phyloP scores from a whole-genome alignment of 2,113 vertebrate species.

The Nerophis lumbriciformis region DNA sequence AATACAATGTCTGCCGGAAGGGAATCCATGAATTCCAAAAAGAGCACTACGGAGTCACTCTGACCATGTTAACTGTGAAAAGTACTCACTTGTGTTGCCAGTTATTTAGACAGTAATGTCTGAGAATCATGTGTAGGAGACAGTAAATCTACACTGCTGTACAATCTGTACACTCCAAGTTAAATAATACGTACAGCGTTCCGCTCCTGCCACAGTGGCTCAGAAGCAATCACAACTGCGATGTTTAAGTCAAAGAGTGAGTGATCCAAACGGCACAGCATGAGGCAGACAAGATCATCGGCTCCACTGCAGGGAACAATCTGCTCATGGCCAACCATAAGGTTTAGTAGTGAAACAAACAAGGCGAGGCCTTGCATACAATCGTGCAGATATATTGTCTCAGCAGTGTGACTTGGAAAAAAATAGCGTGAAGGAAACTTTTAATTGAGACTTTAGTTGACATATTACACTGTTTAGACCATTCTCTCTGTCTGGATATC shows the following conservation, averaged over 20 bases:
- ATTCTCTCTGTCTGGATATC: slow-evolving; percentile 11
- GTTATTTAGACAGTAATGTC: no score
- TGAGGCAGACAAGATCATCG: slow-evolving; percentile 12
- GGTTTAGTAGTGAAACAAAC: slow-evolving; percentile 21
- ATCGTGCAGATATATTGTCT: slow-evolving; percentile 12
- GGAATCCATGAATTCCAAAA: no score
- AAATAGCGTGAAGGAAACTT: not conserved
- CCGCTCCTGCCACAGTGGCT: slow-evolving; percentile 5
- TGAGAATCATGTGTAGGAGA: no score
- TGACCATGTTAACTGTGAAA: no score
- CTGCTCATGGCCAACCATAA: not conserved
- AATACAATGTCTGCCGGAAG: no score
- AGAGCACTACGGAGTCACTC: no score
- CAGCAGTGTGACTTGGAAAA: not conserved
- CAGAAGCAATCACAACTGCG: not conserved
- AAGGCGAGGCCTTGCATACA: slow-evolving; percentile 1
- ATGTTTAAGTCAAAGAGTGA: not conserved
- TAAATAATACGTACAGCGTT: not conserved
- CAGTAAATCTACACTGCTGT: no score
- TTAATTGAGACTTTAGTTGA: not conserved
- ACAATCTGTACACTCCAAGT: no score
- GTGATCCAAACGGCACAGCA: slow-evolving; percentile 9
- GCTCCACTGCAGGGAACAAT: slow-evolving; percentile 23
- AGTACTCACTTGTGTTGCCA: no score
- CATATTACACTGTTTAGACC: not conserved